Conservation (phyloP, 2,888 invertebrate genomes). For the Linnaemya tessellans region DNA sequence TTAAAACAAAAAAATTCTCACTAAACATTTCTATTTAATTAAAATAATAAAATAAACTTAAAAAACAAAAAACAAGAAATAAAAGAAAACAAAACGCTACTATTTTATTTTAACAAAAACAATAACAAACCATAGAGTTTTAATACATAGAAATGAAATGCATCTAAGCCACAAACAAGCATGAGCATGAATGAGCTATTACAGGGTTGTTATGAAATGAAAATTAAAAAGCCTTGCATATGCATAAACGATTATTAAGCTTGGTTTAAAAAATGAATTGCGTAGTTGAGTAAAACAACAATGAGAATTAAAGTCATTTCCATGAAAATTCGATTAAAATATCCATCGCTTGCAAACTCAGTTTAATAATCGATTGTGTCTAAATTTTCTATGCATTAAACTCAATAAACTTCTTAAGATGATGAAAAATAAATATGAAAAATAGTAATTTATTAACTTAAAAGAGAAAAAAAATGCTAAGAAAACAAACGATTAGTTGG, state of each 20-base stretch:
- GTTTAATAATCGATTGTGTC: background rate
- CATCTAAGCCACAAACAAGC: background rate
- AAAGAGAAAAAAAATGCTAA: constrained; percentile 62
- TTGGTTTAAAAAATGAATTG: background rate
- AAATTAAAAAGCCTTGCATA: background rate
- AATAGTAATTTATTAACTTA: constrained; percentile 64
- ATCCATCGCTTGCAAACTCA: background rate
- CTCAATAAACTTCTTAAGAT: constrained; percentile 41
- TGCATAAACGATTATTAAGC: background rate
- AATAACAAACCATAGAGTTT: constrained; percentile 12
- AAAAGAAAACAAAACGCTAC: constrained; percentile 7
- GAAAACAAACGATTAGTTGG: constrained; percentile 75
- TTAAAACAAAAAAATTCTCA: constrained; percentile 23
- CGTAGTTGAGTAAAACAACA: background rate
- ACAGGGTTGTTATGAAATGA: background rate
- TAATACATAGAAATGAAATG: background rate
- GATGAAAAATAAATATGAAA: constrained; percentile 38
- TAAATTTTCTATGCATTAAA: constrained; percentile 36
- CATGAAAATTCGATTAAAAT: background rate
- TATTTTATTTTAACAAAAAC: constrained; percentile 46
- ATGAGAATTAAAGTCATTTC: background rate
- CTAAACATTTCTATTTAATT: constrained; percentile 55
- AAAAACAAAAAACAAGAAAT: constrained; percentile 17
- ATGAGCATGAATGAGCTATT: background rate
- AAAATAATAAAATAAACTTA: constrained; percentile 47